Base-by-base conservation (phyloP, 2,113 vertebrate species). In the Thomomys bottae region DNA sequence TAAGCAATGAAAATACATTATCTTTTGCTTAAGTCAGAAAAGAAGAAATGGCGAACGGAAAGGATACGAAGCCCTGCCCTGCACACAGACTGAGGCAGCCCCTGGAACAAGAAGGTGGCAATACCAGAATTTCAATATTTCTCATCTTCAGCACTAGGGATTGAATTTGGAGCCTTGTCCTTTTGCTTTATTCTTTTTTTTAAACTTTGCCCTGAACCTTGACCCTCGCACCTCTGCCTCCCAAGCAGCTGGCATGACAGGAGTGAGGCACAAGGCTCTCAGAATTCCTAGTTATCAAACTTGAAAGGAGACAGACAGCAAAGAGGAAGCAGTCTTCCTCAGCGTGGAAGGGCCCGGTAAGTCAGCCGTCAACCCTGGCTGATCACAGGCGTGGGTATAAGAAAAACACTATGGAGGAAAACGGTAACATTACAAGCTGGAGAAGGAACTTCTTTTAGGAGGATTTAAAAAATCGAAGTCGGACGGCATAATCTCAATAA, bases 211-310 rank as follows among this genome's bases (percentile, higher is more conserved):
- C 59, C 24, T 61, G 59, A 61, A 61, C 59, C 59, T 24, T 7
- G 7, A 61, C 24, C 8, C 23, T 26, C 59, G 21, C 24, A 26
- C 59, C 59, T 61, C 23, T 61, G 59, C 59, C 59, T 26, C 6
- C 24, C 59, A 61, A 61, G 23, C 8, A 26, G 57, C 8, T 11
- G 6, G 59, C 5, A 61, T 61, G 20, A 61, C 59, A 61, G 20
- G 59, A 24, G 12, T 61, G 59, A 24, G 12, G 21, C 59, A 61
- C 23, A 21, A 61, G 24, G 59, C 59, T 24, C 59, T 61, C 59
- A 26, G 30, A 89, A 75, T 68, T 88, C 30, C 67, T 82, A 59
- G 54, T 66, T 49, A 92, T 54, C 32, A 89, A 89, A 71, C 61
- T 32, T 42, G 54, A 66, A 79, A 91, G 17, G 59, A 87, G n/a